These are phyloP conservation scores for Odontamblyopus rebecca DNA, from an alignment of 2,797 vertebrate genomes.

Conservation along the genomic window DNA sequence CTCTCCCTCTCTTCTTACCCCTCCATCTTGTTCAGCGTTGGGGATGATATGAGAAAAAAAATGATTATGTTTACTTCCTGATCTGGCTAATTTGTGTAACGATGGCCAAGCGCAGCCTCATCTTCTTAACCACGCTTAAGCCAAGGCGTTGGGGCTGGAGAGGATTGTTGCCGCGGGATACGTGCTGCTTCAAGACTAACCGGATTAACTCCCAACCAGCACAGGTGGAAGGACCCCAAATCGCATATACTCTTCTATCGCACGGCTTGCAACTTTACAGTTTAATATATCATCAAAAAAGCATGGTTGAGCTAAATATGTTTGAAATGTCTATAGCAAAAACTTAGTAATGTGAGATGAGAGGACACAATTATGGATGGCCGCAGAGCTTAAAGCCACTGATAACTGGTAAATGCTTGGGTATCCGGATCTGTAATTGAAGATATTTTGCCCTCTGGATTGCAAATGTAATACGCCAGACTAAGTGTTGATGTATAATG, in stretches of 20 bases:
- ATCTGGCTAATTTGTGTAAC: conserved; percentile 95
- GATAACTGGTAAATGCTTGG: conserved; percentile 68
- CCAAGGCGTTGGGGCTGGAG: conserved; percentile 80
- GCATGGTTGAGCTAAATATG: conserved; percentile 56
- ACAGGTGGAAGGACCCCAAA: conserved; percentile 71
- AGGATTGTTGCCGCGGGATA: conserved; percentile 70
- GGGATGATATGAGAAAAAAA: conserved; percentile 82
- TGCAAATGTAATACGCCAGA: conserved; percentile 65
- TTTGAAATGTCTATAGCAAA: conserved; percentile 44
- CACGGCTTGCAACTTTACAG: conserved; percentile 78
- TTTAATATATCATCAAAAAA: conserved; percentile 76
- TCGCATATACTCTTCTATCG: conserved; percentile 37
- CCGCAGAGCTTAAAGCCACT: conserved; percentile 69
- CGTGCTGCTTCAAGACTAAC: conserved; percentile 76
- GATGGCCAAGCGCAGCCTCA: conserved; percentile 82
- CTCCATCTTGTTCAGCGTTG: conserved; percentile 59
- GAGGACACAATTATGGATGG: conserved; percentile 76
- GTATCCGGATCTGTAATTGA: conserved; percentile 71
- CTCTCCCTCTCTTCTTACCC: conserved; percentile 46
- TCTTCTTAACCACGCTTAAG: conserved; percentile 84
- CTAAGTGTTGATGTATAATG: conserved; percentile 70
- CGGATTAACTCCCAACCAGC: conserved; percentile 85
- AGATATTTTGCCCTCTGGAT: conserved; percentile 70
- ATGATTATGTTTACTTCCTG: conserved; percentile 93
- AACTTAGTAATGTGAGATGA: conserved; percentile 75